Base-by-base conservation (phyloP, 2,113 vertebrate species). In the Dipodomys ordii region DNA sequence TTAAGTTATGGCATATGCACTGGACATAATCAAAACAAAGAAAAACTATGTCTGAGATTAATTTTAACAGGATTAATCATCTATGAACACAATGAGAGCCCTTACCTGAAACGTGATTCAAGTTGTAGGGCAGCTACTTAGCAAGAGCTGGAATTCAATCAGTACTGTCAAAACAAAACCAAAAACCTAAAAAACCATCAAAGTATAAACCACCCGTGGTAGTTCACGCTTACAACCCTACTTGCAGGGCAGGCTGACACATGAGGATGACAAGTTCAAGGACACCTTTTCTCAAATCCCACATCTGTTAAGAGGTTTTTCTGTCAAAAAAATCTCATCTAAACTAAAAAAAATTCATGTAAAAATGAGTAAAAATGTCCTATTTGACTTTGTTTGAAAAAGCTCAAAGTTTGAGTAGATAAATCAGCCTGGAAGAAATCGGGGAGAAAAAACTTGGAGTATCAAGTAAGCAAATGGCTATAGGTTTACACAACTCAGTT, bases 291-390 rank as follows among this genome's bases (percentile, higher is more conserved):
- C 49, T 49, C 49, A 49, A 49, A 49, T 39, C 39, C 39, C 39
- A 39, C 39, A 39, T 39, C 49, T 49, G 49, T 49, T 49, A 49
- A 49, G 9, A 87, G 39, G 73, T 71, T n/a, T 81, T 93, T 67
- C 49, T 81, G 22, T 80, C 22, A 87, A 82, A 28, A 74, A 72
- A 78, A 16, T 74, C 5, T 4, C 32, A 68, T 78, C 30, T 86
- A 87, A 77, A 67, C 68, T 78, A 76, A 84, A 76, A 92, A 39
- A 57, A 64, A 25, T 91, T 79, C 35, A 82, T 53, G 27, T 39
- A 90, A 91, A 81, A 77, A 72, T 49, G 27, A 57, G 44, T 65
- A 79, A 83, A 90, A 87, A 81, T 23, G 44, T 23, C 27, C 0
- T 30, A 65, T 30, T 46, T 80, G 79, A 77, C 73, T 32, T 57